phyloP scores from a whole-genome alignment of 2,888 invertebrate species.

The Metopia argyrocephala region DNA sequence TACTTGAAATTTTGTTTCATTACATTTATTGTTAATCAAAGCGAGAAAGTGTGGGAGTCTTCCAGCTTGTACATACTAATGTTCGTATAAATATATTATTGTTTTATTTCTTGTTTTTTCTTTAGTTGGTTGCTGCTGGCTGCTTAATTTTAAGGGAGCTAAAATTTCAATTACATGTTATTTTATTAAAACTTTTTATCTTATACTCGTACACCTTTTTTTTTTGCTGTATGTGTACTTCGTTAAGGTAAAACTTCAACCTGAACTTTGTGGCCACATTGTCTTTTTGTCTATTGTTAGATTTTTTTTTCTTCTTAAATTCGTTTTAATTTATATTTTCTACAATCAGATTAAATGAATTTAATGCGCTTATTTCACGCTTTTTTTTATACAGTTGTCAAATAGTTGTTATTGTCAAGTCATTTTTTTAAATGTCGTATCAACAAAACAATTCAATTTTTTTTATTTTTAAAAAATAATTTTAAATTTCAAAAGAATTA shows the following conservation, averaged over 20 bases:
- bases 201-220: conserved; percentile 20
- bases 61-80: conserved; percentile 15
- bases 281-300: conserved; percentile 7
- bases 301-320: background rate
- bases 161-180: conserved; percentile 47
- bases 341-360: conserved; percentile 47
- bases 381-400: conserved; percentile 40
- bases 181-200: conserved; percentile 37
- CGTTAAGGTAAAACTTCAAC: conserved; percentile 56
- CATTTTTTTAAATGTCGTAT: background rate
- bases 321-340: conserved; percentile 6
- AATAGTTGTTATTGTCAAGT: background rate
- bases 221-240: conserved; percentile 36
- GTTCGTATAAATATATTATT: conserved; percentile 26
- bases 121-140: conserved; percentile 18
- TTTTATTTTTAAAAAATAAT: too few relatives aligned
- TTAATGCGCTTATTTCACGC: conserved; percentile 54
- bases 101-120: conserved; percentile 13
- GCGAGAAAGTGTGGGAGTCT: conserved; percentile 74
- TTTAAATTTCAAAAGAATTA: too few relatives aligned
- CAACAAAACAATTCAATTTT: background rate
- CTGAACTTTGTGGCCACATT: conserved; percentile 52
- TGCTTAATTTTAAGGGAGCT: conserved; percentile 42
- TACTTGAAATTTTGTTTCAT: conserved; percentile 52
- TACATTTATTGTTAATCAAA: conserved; percentile 63